Base-by-base conservation (phyloP, 1,140 invertebrate genomes). In the Spodoptera frugiperda region DNA sequence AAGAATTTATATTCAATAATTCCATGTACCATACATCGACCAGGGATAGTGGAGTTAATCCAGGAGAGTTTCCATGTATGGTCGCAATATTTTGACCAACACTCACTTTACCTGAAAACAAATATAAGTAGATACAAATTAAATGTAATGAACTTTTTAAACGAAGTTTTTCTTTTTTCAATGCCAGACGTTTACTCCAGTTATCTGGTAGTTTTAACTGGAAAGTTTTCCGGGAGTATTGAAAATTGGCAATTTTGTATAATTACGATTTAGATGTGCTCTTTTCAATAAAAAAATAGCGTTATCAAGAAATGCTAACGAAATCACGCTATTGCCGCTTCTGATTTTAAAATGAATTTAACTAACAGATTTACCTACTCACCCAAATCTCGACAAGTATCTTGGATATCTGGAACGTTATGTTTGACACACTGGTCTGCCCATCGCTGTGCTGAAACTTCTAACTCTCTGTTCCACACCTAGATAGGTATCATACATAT, bases 1-100 rank as follows among this genome's bases (percentile, higher is more conserved):
- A 85, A 19, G 75, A 30, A 48, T 93, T 93, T 0, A 85, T 68
- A 54, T 91, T 87, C 3, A 93, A 65, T 15, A 93, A 75, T 63
- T 91, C 87, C 85, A 90, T 89, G 54, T 90, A 93, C 91, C 91
- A 93, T 6, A 93, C 79, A 61, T 93, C 90, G 1, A 93, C 88
- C 1, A 93, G 75, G 0, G 86, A 78, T 5, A 83, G 30, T 0
- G 86, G 83, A 0, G 82, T 86, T 30, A 93, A 59, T 0, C 91
- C 91, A 15, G 91, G 90, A 0, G 90, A 78, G 0, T 91, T 89
- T 0, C 89, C 91, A 8, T 85, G 87, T 17, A 91, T 81, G 2
- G 90, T 90, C 8, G 87, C 91, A 25, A 93, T 84, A 68, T 89
- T 91, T 78, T 93, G 91, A n/a, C 86, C 88, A 5, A 91, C 87